Percentiles rank a stretch among this genome's conserved stretches.
Evolutionary conservation across 2,888 invertebrate species (phyloP).

Genomic region (Smittia sp.): DNA sequence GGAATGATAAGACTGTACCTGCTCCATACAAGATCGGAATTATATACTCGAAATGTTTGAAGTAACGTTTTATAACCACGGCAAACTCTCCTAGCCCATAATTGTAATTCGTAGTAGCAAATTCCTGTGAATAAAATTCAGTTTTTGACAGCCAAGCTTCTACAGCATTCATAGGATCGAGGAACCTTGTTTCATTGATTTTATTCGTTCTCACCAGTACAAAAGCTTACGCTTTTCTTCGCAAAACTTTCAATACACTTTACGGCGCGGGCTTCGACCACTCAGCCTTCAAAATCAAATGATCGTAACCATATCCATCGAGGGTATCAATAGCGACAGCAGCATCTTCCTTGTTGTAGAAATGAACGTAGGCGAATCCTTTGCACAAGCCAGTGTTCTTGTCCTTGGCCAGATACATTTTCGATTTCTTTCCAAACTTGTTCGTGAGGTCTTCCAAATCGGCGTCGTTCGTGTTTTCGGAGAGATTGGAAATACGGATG

Average conservation of each 20-base stretch:
- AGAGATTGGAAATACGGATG: slow-evolving; percentile 94
- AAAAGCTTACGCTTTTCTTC: no score
- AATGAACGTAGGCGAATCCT: slow-evolving; percentile 98
- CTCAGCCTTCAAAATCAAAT: slow-evolving; percentile 96
- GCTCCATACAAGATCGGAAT: no score
- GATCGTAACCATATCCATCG: slow-evolving; percentile 95
- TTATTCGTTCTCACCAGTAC: no score
- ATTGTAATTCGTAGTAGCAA: no score
- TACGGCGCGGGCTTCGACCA: slow-evolving; percentile 81
- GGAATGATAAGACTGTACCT: slow-evolving; percentile 30
- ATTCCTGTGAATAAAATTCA: no score
- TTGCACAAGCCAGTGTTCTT: slow-evolving; percentile 83
- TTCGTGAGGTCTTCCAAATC: slow-evolving; percentile 95
- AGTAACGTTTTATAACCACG: no score
- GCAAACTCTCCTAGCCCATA: no score
- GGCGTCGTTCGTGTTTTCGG: slow-evolving; percentile 90
- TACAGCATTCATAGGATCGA: no score
- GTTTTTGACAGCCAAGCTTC: no score
- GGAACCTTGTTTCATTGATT: no score
- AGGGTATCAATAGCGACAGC: slow-evolving; percentile 85
- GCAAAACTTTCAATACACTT: background rate
- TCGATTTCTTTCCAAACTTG: slow-evolving; percentile 87
- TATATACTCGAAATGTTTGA: no score
- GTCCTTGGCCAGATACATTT: slow-evolving; percentile 95
- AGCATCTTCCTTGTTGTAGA: slow-evolving; percentile 86